Conservation (phyloP, 35 echinoderm and acorn worm species). For the Ophiothrix spiculata region DNA sequence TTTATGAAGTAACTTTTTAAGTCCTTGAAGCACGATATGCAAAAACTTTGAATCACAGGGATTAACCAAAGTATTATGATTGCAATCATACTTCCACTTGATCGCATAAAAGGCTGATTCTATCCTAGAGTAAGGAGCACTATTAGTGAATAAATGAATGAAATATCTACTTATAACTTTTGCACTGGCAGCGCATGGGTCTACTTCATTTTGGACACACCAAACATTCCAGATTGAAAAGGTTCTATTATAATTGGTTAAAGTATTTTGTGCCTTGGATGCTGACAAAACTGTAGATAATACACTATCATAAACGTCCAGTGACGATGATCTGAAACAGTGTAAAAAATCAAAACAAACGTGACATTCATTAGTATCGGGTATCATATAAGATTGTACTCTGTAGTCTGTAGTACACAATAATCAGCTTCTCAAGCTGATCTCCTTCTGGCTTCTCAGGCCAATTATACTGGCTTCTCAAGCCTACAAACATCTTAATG, state of each 20-base stretch:
- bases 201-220: not conserved
- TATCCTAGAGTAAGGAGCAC: not conserved
- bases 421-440: too few species aligned
- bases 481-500: too few species aligned
- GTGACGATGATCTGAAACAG: not conserved
- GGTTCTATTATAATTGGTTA: not conserved
- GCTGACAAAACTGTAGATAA: not conserved
- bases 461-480: too few species aligned
- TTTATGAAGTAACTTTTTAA: not conserved
- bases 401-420: too few species aligned
- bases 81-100: not conserved
- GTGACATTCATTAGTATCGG: too few species aligned
- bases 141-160: not conserved
- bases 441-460: too few species aligned
- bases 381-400: too few species aligned
- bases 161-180: not conserved
- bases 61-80: not conserved
- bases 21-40: not conserved
- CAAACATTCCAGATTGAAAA: not conserved
- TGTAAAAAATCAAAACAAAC: not conserved
- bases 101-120: not conserved
- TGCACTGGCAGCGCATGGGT: not conserved
- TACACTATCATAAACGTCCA: not conserved
- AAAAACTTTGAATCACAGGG: not conserved
- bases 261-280: slow-evolving; percentile 9